Conservation (phyloP, 1,140 invertebrate genomes). For the Aporrectodea caliginosa region DNA sequence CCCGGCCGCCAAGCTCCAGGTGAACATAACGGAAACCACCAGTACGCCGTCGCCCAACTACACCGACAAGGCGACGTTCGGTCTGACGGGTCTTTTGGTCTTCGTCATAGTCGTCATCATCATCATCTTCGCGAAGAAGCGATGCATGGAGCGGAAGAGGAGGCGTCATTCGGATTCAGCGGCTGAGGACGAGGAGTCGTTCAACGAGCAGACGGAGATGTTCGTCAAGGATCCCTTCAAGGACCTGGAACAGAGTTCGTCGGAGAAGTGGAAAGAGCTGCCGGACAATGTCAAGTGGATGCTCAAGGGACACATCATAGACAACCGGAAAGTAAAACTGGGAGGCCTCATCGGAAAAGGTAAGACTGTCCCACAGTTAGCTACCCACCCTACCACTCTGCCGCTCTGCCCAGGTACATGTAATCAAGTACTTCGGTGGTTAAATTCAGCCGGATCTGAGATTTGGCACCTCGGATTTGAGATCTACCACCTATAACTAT, state of each 20-base stretch:
- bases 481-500: no score
- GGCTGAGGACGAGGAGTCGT: neutral
- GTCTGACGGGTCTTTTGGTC: neutral
- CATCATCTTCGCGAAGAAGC: neutral
- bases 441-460: no score
- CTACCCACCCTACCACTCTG: neutral
- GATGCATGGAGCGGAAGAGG: neutral
- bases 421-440: no score
- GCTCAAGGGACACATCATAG: slow-evolving; percentile 17
- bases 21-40: neutral
- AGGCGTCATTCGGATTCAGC: neutral
- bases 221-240: neutral
- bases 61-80: neutral
- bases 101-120: neutral
- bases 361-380: neutral
- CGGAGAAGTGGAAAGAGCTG: neutral
- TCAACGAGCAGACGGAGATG: neutral
- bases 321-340: slow-evolving; percentile 9
- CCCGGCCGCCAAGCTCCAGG: neutral
- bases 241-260: neutral
- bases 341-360: slow-evolving; percentile 24
- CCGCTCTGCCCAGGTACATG: neutral
- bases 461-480: no score
- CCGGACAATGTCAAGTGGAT: slow-evolving; percentile 9
- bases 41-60: neutral